Percentiles rank a stretch among this genome's conserved stretches.
Evolutionary conservation across 2,797 vertebrate species (phyloP).

Genomic region (Decapterus maruadsi): DNA sequence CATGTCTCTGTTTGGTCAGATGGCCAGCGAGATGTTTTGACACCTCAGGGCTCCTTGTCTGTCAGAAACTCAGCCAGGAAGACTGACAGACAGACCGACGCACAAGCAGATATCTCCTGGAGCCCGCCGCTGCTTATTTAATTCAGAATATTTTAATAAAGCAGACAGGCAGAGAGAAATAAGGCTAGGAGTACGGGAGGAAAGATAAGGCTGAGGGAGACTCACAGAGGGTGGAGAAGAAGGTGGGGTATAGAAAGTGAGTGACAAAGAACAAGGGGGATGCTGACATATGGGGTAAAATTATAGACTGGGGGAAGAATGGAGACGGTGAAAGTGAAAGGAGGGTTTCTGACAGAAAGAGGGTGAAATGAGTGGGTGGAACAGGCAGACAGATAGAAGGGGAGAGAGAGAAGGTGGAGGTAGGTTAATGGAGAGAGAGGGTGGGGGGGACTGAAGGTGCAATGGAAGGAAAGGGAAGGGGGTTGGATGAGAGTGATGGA

Average conservation of each 20-base stretch:
- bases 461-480: slow-evolving; percentile 63
- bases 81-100: slow-evolving; percentile 71
- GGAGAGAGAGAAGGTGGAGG: slow-evolving; percentile 74
- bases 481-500: slow-evolving; percentile 73
- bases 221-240: slow-evolving; percentile 66
- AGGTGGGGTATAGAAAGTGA: slow-evolving; percentile 74
- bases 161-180: slow-evolving; percentile 78
- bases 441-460: slow-evolving; percentile 58
- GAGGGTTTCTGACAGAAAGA: slow-evolving; percentile 80
- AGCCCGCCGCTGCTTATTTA: slow-evolving; percentile 77
- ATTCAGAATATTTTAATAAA: slow-evolving; percentile 84
- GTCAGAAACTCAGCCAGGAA: slow-evolving; percentile 70
- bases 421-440: slow-evolving; percentile 78
- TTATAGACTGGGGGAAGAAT: slow-evolving; percentile 79
- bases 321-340: slow-evolving; percentile 76
- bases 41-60: slow-evolving; percentile 67
- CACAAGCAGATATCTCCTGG: slow-evolving; percentile 64
- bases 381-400: slow-evolving; percentile 67
- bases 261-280: slow-evolving; percentile 82
- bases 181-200: slow-evolving; percentile 58
- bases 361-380: slow-evolving; percentile 80
- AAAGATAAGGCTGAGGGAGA: slow-evolving; percentile 73
- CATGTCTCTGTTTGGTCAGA: slow-evolving; percentile 61
- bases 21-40: slow-evolving; percentile 66
- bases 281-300: slow-evolving; percentile 83